A percentile compares a stretch with the other conserved stretches of the same genome.
Evolutionary conservation across 2,888 invertebrate genomes (phyloP).

Genomic region (Gastrophysa polygoni): DNA sequence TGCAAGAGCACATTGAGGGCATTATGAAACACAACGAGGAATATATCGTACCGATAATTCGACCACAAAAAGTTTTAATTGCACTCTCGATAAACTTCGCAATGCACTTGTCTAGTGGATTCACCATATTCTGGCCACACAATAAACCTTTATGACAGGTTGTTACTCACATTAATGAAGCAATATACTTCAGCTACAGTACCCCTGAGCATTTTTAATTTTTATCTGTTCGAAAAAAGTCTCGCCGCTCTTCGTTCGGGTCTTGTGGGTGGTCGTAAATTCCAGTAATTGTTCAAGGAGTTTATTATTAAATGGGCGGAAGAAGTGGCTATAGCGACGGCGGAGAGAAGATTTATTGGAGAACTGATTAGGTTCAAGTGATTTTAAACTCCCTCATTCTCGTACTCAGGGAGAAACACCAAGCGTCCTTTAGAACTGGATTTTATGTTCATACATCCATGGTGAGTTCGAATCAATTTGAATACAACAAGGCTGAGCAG

Average conservation of each 20-base stretch:
- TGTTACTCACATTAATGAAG: constrained; percentile 18
- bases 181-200: background rate
- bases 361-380: too few species aligned
- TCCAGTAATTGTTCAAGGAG: too few species aligned
- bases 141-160: constrained; percentile 2
- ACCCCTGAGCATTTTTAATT: background rate
- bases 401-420: too few species aligned
- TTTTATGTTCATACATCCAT: too few species aligned
- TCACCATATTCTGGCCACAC: constrained; percentile 13
- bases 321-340: too few species aligned
- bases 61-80: constrained; percentile 7
- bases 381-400: too few species aligned
- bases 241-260: background rate
- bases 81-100: background rate
- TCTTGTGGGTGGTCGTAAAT: too few species aligned
- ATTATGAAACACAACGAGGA: background rate
- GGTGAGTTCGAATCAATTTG: too few species aligned
- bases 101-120: background rate
- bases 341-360: too few species aligned
- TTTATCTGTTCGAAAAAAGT: background rate
- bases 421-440: too few species aligned
- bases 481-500: too few species aligned
- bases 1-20: background rate
- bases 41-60: background rate
- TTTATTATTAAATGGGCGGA: too few species aligned